Evolutionary conservation across 1,140 invertebrate species (phyloP).

Genomic region (Vollenhovia emeryi): DNA sequence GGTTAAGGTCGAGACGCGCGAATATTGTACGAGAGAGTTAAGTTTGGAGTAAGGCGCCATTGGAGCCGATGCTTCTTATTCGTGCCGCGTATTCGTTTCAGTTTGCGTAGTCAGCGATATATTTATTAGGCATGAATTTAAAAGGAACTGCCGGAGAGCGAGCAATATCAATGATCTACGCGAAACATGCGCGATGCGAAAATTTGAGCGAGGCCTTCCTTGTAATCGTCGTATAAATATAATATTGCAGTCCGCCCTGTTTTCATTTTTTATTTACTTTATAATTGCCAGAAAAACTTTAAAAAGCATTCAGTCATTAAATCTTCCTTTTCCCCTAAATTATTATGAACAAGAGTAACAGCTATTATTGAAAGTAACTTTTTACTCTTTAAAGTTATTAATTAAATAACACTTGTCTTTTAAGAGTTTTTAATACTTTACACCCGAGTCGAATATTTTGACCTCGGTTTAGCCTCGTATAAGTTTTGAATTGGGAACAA

Average conservation of each 20-base stretch:
- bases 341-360: neutral
- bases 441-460: too few species aligned
- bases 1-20: slow-evolving; percentile 55
- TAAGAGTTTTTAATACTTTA: too few species aligned
- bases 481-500: too few species aligned
- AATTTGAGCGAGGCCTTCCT: neutral
- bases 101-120: slow-evolving; percentile 46
- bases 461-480: too few species aligned
- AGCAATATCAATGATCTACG: slow-evolving; percentile 22
- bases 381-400: neutral
- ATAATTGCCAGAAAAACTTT: neutral
- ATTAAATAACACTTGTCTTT: neutral
- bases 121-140: slow-evolving; percentile 47
- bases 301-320: neutral
- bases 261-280: neutral
- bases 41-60: slow-evolving; percentile 8
- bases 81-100: slow-evolving; percentile 43
- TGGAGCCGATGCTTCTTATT: slow-evolving; percentile 35
- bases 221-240: neutral
- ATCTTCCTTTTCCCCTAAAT: neutral
- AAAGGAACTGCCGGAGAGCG: neutral
- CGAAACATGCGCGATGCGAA: neutral
- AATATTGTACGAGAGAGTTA: slow-evolving; percentile 53
- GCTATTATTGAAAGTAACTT: neutral
- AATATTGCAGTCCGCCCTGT: neutral